Base-by-base conservation (phyloP, 2,113 vertebrate species). In the Atrichornis clamosus region DNA sequence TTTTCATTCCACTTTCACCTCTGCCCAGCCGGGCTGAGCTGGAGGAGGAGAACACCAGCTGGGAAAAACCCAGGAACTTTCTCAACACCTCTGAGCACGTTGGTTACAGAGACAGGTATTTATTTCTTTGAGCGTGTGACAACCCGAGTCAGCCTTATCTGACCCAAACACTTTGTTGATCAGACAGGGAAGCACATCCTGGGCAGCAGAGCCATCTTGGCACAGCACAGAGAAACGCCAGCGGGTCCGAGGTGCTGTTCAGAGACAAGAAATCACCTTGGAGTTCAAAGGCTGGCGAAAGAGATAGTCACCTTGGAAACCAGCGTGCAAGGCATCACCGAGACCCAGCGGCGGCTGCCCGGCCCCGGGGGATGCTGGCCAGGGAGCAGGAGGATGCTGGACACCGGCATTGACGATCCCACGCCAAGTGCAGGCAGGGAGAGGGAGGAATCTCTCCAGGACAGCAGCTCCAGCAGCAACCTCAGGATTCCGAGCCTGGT, bases 221-320 rank as follows among this genome's bases (percentile, higher is more conserved):
- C 50, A 10, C 37, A 3, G 83, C 23, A 0, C 3, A 5, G 69
- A 65, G 84, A 49, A 70, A 4, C 5, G 30, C 87, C 8, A 2
- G 56, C 7, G 4, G 91, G 46, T 4, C 83, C 2, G 8, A 64
- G 35, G n/a, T 1, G 41, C 26, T 4, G 52, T 4, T 72, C 70
- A 2, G 64, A 77, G 87, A 95, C 86, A 44, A 79, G 94, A 75
- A 75, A 85, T 21, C 93, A 87, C 87, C 94, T 75, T 1, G 53
- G 65, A 91, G 93, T 75, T 87, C 93, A 80, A 80, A 87, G 87
- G 46, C 93, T 92, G 81, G 27, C 19, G 28, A 69, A 33, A 80
- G 56, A 75, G 93, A 95, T 76, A 89, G 93, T 92, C 95, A 94
- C 95, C 95, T 23, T 94, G 96, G 94, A 89, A 95, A 96, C 87